Conservation (phyloP, 1,140 invertebrate genomes). For the Trachymyrmex septentrionalis region DNA sequence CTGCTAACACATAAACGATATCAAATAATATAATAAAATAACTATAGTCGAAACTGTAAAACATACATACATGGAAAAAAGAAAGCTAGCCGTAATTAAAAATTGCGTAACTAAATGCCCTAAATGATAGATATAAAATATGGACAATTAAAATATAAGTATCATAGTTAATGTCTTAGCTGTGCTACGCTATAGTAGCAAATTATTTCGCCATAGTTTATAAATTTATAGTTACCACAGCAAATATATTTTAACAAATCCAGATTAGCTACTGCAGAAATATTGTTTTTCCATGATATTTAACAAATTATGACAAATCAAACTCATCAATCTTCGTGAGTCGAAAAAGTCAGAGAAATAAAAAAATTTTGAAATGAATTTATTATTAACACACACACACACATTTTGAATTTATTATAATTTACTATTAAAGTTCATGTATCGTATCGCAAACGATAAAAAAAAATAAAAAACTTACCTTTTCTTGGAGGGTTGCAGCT, state of each 20-base stretch:
- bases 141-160: too few species aligned
- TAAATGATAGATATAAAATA: too few species aligned
- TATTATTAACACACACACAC: background rate
- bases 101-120: too few species aligned
- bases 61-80: background rate
- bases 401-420: background rate
- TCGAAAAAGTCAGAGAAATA: background rate
- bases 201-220: too few species aligned
- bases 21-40: background rate
- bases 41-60: background rate
- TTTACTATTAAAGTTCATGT: background rate
- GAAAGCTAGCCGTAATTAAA: too few species aligned
- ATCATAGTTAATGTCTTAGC: too few species aligned
- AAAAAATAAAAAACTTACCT: conserved; percentile 84
- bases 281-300: background rate
- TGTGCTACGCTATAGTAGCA: too few species aligned
- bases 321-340: background rate
- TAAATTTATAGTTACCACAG: too few species aligned
- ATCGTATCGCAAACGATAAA: background rate
- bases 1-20: background rate
- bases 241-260: too few species aligned
- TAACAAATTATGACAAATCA: background rate
- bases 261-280: too few species aligned
- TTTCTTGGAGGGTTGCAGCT: conserved; percentile 95
- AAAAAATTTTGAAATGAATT: background rate